phyloP scores from a whole-genome alignment of 2,113 vertebrate genomes.

The Hystrix brachyura region DNA sequence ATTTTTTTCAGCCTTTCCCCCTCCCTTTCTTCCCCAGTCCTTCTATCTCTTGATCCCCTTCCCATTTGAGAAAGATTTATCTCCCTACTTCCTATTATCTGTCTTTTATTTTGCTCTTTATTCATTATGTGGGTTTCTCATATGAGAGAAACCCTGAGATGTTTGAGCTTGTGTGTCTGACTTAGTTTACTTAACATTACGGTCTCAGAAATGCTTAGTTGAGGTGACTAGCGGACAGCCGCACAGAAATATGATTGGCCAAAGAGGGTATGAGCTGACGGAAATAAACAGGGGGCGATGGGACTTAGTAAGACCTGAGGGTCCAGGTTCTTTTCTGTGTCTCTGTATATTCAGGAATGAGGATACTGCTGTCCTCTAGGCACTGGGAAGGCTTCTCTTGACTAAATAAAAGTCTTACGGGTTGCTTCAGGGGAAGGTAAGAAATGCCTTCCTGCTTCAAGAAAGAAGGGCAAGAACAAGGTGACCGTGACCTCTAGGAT shows the following conservation, averaged over 20 bases:
- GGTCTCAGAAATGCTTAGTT: not conserved
- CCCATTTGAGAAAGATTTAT: not conserved
- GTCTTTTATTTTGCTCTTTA: not conserved
- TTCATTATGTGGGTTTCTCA: not conserved
- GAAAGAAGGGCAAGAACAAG: no score
- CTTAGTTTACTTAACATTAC: not conserved
- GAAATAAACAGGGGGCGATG: not conserved
- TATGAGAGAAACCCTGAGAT: not conserved
- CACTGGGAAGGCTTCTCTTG: no score
- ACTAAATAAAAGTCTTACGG: not conserved
- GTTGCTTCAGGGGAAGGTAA: not conserved
- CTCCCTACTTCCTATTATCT: not conserved
- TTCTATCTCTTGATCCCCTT: not conserved
- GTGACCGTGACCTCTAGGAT: no score
- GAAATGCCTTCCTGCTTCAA: no score
- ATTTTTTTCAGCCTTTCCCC: not conserved
- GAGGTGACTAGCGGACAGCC: accelerated
- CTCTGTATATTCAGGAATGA: not conserved
- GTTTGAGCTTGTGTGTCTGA: not conserved
- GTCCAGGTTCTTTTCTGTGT: not conserved
- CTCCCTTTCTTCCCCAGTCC: not conserved
- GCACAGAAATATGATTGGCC: no score
- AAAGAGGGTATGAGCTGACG: not conserved
- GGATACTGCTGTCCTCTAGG: no score
- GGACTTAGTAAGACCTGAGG: not conserved